These are phyloP conservation scores for Sula dactylatra DNA, from an alignment of 2,113 vertebrate genomes.

Conservation along the genomic window DNA sequence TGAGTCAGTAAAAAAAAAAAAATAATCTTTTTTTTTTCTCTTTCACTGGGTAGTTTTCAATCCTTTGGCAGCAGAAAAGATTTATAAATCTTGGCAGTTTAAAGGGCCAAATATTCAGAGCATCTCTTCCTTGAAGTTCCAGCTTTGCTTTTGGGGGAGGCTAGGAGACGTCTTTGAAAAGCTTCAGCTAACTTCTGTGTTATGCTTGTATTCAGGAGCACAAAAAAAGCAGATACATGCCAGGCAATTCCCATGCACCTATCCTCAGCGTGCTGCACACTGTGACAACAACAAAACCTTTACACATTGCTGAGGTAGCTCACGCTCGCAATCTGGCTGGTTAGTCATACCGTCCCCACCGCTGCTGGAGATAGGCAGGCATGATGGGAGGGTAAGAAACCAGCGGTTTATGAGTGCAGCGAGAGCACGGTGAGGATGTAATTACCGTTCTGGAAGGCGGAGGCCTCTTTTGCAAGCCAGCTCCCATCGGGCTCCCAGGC, in stretches of 20 bases:
- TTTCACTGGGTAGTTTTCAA: background rate
- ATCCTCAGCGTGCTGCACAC: background rate
- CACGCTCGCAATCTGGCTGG: accelerated
- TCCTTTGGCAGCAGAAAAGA: background rate
- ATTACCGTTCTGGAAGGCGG: background rate
- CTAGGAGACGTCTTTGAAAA: background rate
- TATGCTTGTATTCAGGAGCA: background rate
- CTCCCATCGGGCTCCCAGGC: background rate
- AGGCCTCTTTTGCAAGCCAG: background rate
- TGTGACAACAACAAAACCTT: background rate
- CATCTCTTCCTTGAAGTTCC: background rate
- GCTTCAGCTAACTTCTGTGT: background rate
- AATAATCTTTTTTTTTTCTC: background rate
- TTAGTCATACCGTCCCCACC: background rate
- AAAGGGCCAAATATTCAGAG: background rate
- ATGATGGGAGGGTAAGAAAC: background rate
- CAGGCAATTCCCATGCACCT: background rate
- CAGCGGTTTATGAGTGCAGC: background rate
- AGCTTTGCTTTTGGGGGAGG: background rate
- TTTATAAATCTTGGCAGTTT: background rate
- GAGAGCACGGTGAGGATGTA: background rate
- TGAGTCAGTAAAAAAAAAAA: background rate
- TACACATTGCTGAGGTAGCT: background rate
- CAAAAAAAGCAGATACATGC: background rate
- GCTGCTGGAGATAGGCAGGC: background rate